These are phyloP conservation scores for Mythimna impura DNA, from an alignment of 2,888 invertebrate genomes.

Conservation along the genomic window DNA sequence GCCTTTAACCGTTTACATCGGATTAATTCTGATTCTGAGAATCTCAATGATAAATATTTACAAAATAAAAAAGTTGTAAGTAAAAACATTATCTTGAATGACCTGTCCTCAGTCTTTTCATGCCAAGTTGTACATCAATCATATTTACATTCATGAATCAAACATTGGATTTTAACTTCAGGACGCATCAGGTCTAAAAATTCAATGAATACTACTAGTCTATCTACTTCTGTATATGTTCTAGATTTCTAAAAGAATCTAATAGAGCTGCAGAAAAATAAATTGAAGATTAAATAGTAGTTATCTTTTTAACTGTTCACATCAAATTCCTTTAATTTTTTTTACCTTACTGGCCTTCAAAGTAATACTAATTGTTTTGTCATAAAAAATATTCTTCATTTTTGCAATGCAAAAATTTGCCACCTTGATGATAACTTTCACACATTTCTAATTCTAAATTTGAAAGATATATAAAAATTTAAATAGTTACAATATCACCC, in stretches of 20 bases:
- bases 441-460: constrained; percentile 32
- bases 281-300: neutral
- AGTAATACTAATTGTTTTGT: neutral
- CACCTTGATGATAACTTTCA: constrained; percentile 5
- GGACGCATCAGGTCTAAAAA: constrained; percentile 1
- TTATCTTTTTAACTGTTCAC: neutral
- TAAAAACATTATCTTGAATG: neutral
- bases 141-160: constrained; percentile 27
- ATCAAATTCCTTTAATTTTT: neutral
- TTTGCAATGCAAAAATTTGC: neutral
- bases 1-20: neutral
- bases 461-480: constrained; percentile 31
- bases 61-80: constrained; percentile 2
- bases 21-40: neutral
- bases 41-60: constrained; percentile 16
- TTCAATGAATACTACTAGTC: constrained; percentile 7
- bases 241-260: constrained; percentile 8
- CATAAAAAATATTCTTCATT: neutral
- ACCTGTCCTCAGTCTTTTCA: constrained; percentile 39
- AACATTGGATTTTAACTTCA: constrained; percentile 30
- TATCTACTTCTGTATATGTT: constrained; percentile 16
- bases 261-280: neutral
- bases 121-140: constrained; percentile 9
- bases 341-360: neutral
- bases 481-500: constrained; percentile 61